Percentiles rank a stretch among this genome's conserved stretches.
Conservation (phyloP, 1,140 invertebrate genomes). For the Alviniconcha marisindica region DNA sequence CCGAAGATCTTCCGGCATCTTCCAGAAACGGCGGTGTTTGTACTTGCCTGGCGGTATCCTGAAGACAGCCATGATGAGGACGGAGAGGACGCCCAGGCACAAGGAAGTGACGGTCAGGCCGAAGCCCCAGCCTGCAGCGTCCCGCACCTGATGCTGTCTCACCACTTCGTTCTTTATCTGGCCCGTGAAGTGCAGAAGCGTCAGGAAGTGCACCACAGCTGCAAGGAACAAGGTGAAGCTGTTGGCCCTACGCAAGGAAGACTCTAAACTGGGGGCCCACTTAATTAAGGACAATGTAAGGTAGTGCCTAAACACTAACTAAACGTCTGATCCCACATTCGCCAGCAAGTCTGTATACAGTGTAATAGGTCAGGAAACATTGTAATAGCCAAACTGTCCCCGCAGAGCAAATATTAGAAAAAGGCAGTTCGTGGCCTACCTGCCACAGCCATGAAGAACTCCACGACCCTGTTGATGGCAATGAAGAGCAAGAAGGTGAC, state of each 20-base stretch:
- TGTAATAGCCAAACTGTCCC: no score
- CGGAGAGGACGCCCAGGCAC: not conserved
- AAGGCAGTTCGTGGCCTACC: no score
- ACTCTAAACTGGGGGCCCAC: no score
- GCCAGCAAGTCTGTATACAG: no score
- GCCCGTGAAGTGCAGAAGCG: not conserved
- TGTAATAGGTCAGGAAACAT: no score
- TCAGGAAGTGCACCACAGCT: conserved; percentile 19
- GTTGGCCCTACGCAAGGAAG: no score
- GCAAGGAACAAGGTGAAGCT: not conserved
- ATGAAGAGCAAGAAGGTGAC: not conserved
- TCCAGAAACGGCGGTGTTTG: not conserved
- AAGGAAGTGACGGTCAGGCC: not conserved
- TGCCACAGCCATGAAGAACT: not conserved
- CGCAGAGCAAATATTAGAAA: no score
- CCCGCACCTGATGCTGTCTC: not conserved
- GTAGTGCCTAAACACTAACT: no score
- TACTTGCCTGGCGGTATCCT: not conserved
- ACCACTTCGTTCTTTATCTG: conserved; percentile 2
- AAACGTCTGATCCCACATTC: no score
- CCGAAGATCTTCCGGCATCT: not conserved
- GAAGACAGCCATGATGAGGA: not conserved
- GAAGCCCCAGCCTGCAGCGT: not conserved
- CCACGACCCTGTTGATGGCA: not conserved
- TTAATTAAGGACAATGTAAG: no score